Evolutionary conservation across 2,888 invertebrate genomes (phyloP).

Genomic region (Campaea margaritaria): DNA sequence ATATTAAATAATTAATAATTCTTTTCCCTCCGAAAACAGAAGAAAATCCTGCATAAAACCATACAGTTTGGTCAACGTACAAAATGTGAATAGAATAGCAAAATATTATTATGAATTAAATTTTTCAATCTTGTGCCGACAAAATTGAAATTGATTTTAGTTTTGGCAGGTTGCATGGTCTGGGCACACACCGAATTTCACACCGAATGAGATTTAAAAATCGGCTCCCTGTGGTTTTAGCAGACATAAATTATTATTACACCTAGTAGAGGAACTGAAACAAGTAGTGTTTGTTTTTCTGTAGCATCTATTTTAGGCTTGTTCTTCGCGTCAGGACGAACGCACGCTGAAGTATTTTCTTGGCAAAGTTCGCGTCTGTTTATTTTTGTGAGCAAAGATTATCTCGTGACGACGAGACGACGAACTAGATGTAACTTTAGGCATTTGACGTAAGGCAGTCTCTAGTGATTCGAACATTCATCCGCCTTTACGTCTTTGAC

Average conservation of each 20-base stretch:
- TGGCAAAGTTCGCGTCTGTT: constrained; percentile 68
- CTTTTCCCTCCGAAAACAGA: no score
- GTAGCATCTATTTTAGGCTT: constrained; percentile 45
- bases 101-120: no score
- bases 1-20: no score
- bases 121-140: no score
- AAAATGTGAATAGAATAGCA: no score
- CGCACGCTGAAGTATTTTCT: constrained; percentile 62
- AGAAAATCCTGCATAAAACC: no score
- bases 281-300: constrained; percentile 23
- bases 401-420: constrained; percentile 52
- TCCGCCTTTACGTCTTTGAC: no score
- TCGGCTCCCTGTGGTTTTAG: not conserved
- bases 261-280: constrained; percentile 8
- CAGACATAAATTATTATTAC: not conserved
- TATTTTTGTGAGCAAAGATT: constrained; percentile 66
- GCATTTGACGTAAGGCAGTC: constrained; percentile 27
- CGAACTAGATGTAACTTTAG: constrained; percentile 22
- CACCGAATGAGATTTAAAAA: no score
- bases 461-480: constrained; percentile 6
- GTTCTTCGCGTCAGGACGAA: constrained; percentile 52
- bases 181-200: no score
- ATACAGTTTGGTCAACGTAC: no score
- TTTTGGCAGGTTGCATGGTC: no score
- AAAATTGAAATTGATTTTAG: no score